Evolutionary conservation across 2,113 vertebrate genomes (phyloP).

Genomic region (Anoplopoma fimbria): DNA sequence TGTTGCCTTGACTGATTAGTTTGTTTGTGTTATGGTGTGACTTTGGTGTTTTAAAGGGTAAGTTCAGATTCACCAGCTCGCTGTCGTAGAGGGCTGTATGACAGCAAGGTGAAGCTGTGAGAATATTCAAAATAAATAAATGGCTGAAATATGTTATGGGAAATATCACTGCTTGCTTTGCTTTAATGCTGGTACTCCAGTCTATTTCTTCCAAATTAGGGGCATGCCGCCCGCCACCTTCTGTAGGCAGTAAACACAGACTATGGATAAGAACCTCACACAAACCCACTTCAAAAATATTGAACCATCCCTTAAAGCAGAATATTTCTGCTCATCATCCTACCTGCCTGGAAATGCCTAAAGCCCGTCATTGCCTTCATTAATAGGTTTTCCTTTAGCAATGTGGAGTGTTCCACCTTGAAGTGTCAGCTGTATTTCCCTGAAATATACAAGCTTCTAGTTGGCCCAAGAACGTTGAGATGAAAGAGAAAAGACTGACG

Average conservation of each 20-base stretch:
- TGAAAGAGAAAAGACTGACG: constrained; percentile 8
- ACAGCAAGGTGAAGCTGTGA: no score
- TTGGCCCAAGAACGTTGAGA: background rate
- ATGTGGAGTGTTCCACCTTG: constrained; percentile 56
- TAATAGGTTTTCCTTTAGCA: constrained; percentile 49
- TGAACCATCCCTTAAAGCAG: background rate
- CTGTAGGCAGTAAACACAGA: background rate
- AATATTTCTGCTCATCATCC: constrained; percentile 12
- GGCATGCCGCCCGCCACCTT: background rate
- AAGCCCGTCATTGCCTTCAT: constrained; percentile 46
- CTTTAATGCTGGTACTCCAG: no score
- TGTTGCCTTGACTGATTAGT: no score
- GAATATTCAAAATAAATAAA: no score
- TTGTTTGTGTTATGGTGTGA: no score
- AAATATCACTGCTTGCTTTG: no score
- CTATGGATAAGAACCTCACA: background rate
- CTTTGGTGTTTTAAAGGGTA: no score
- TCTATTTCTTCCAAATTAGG: background rate
- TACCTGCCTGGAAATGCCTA: background rate
- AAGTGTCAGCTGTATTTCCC: constrained; percentile 49
- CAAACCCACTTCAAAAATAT: background rate
- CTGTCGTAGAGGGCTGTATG: no score
- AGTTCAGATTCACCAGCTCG: no score
- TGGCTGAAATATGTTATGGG: no score
- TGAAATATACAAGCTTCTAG: constrained; percentile 38